phyloP scores from a whole-genome alignment of 2,888 invertebrate genomes.

The Peribatodes rhomboidaria region DNA sequence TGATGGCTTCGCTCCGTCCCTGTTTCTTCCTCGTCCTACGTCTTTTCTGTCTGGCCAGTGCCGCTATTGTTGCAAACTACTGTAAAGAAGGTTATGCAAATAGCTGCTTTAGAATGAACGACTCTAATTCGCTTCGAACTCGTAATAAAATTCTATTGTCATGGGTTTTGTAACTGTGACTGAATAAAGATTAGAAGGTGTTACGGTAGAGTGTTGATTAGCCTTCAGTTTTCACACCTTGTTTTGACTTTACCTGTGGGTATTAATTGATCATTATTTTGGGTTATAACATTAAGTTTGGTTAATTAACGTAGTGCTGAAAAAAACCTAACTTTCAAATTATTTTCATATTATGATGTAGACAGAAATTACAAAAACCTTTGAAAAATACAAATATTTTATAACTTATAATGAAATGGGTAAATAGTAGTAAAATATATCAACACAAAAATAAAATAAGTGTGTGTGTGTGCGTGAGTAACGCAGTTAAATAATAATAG shows the following conservation, averaged over 20 bases:
- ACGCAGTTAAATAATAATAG: too few relatives aligned
- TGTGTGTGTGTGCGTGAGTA: too few relatives aligned
- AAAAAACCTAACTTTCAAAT: too few relatives aligned
- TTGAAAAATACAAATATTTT: too few relatives aligned
- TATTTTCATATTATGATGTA: too few relatives aligned
- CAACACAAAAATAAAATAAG: too few relatives aligned
- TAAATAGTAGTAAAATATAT: too few relatives aligned
- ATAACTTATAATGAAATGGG: too few relatives aligned
- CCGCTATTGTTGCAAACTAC: neutral
- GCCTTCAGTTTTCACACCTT: neutral
- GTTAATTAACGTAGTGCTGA: neutral
- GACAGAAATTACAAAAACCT: too few relatives aligned
- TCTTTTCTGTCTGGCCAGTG: too few relatives aligned
- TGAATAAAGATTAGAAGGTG: neutral
- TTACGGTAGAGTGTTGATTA: neutral
- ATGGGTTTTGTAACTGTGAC: neutral
- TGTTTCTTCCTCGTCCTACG: too few relatives aligned
- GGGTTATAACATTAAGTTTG: neutral
- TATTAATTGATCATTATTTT: neutral
- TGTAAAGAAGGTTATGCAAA: conserved; percentile 21
- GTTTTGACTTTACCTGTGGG: neutral
- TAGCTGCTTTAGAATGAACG: conserved; percentile 2
- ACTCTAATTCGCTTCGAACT: neutral
- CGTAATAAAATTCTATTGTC: neutral
- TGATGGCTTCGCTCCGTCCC: too few relatives aligned